Conservation (phyloP, 2,113 vertebrate species). For the Sturnira hondurensis region DNA sequence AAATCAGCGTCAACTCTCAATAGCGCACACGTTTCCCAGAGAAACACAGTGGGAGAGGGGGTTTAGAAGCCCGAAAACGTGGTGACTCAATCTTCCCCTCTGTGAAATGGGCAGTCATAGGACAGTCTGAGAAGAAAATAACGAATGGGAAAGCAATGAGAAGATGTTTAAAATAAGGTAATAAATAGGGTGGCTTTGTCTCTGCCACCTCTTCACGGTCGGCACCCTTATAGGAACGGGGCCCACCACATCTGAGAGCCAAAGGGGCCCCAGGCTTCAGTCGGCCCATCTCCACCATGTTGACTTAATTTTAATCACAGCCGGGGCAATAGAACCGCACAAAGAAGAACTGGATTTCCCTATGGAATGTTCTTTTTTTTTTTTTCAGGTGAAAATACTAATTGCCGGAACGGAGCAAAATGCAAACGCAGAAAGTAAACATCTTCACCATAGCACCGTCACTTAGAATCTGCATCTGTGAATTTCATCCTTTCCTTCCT, state of each 20-base stretch:
- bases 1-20: background rate
- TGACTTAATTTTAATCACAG: background rate
- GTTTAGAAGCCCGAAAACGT: background rate
- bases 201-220: background rate
- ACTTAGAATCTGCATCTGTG: background rate
- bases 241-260: background rate
- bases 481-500: background rate
- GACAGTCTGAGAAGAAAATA: background rate
- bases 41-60: background rate
- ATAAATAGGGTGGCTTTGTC: background rate
- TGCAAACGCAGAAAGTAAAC: background rate
- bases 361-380: background rate
- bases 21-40: background rate
- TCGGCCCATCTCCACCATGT: background rate
- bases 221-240: background rate
- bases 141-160: background rate
- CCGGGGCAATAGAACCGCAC: background rate
- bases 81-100: background rate
- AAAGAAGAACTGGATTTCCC: background rate
- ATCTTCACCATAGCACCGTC: background rate
- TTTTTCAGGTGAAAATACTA: background rate
- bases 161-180: background rate
- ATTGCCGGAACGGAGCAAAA: background rate
- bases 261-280: background rate
- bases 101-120: background rate